Evolutionary conservation across 1,140 invertebrate species (phyloP).

Genomic region (Pogonomyrmex barbatus): DNA sequence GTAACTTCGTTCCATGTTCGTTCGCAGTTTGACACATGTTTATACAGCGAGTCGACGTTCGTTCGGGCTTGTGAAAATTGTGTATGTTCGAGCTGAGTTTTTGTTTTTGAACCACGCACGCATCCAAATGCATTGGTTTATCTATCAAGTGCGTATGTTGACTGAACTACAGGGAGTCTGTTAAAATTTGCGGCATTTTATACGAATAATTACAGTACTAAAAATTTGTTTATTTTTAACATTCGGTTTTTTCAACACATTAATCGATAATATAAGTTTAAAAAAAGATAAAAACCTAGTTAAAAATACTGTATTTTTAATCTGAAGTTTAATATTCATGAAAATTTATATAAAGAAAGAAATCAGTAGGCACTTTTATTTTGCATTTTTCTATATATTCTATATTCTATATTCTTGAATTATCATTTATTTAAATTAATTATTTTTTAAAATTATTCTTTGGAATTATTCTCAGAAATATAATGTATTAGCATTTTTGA

Average conservation of each 20-base stretch:
- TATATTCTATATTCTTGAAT: not conserved
- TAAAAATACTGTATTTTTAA: not conserved
- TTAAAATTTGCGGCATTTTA: conserved; percentile 56
- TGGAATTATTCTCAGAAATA: not conserved
- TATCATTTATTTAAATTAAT: not conserved
- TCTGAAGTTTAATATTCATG: not conserved
- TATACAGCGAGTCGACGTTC: conserved; percentile 50
- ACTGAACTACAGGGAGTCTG: conserved; percentile 11
- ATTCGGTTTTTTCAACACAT: not conserved
- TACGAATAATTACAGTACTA: not conserved
- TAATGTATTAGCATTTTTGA: conserved; percentile 27
- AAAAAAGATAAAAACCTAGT: not conserved
- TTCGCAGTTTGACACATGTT: conserved; percentile 54
- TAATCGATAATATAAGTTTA: not conserved
- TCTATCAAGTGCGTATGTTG: conserved; percentile 33
- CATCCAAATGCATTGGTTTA: conserved; percentile 14
- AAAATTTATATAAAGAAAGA: not conserved
- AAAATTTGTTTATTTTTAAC: conserved; percentile 1
- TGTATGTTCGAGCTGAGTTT: conserved; percentile 33
- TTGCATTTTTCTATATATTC: not conserved
- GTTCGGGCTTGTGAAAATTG: conserved; percentile 50
- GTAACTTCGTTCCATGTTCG: conserved; percentile 29
- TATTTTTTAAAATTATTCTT: not conserved
- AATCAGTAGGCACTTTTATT: not conserved
- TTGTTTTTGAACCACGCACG: conserved; percentile 34